Conservation (phyloP, 2,888 invertebrate genomes). For the Eupithecia pulchellata region DNA sequence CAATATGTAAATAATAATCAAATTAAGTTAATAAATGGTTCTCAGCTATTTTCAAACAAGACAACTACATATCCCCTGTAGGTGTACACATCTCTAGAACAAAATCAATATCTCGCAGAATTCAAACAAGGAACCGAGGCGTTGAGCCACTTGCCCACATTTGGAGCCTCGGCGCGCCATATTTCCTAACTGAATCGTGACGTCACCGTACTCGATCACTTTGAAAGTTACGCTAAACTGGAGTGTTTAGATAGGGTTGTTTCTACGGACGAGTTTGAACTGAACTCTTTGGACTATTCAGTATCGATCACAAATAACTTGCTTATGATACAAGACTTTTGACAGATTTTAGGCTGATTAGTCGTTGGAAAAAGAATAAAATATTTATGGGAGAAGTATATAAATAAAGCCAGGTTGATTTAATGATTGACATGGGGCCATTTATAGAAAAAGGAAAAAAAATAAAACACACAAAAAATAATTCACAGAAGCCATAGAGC, state of each 20-base stretch:
- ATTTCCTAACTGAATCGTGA: slow-evolving; percentile 31
- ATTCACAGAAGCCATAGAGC: too few relatives aligned
- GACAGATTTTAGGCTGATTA: not conserved
- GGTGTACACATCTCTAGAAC: not conserved
- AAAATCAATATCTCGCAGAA: slow-evolving; percentile 1
- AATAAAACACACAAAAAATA: too few relatives aligned
- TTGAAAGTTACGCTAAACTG: slow-evolving; percentile 26
- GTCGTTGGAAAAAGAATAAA: not conserved
- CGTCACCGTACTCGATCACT: slow-evolving; percentile 40
- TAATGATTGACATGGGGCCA: too few relatives aligned
- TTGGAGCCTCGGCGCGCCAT: slow-evolving; percentile 18
- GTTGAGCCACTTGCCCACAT: slow-evolving; percentile 16
- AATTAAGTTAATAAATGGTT: not conserved
- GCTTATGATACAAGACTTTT: not conserved
- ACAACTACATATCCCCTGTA: not conserved
- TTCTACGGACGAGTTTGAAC: slow-evolving; percentile 11
- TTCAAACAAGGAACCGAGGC: slow-evolving; percentile 1
- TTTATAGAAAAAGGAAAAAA: too few relatives aligned
- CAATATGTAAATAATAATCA: not conserved
- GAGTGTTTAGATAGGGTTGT: slow-evolving; percentile 29
- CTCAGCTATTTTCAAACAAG: not conserved
- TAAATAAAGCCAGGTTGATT: too few relatives aligned
- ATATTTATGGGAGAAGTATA: not conserved
- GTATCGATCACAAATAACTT: too few relatives aligned
- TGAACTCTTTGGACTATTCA: not conserved